Evolutionary conservation across 2,888 invertebrate species (phyloP), one percentile per base, ranked within the genome.

Genomic region (Macrosiphum euphorbiae): DNA sequence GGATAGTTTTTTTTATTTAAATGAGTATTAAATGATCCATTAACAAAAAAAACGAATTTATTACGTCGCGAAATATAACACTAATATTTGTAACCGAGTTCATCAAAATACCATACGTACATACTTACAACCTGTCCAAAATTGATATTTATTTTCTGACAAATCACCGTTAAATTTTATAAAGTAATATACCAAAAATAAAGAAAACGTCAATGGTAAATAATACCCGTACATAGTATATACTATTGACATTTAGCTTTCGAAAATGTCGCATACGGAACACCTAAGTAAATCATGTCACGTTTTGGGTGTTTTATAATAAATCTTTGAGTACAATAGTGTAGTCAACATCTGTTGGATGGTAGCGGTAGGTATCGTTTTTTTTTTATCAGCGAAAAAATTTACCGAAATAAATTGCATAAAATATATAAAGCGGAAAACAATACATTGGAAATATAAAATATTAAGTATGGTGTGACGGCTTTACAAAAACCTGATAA

Each of bases 201-300:
- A 91, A 91, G 11, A 91, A 47, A 61, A 47, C 20, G 85, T 58
- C 85, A 20, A 85, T 91, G 28, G 58, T 47, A 86, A 91, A 87
- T 61, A 92, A 92, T 50, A 50, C 50, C 26, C 26, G 16, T 11
- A 35, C 47, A 26, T 35, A 28, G 86, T 35, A 11, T 52, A 24
- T 52, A 24, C 35, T 47, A 44, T 61, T 61, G 86, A 61, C 87
- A 11, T 87, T 61, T 87, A 87, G 58, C 35, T 92, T 87, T 92
- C 16, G 92, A 50, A 92, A 92, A 91, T 47, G 91, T 91, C 85
- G 3, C 58, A n/a, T 35, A 35, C 5, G 58, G 2, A 47, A 91
- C 41, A 26, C 55, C 55, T 61, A 89, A 90, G 92, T 94, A 89
- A 92, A 93, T 93, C 93, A 47, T 58, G 93, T 94, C 91, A 94